Base-by-base conservation (phyloP, 2,113 vertebrate species). In the Xiphophorus hellerii region DNA sequence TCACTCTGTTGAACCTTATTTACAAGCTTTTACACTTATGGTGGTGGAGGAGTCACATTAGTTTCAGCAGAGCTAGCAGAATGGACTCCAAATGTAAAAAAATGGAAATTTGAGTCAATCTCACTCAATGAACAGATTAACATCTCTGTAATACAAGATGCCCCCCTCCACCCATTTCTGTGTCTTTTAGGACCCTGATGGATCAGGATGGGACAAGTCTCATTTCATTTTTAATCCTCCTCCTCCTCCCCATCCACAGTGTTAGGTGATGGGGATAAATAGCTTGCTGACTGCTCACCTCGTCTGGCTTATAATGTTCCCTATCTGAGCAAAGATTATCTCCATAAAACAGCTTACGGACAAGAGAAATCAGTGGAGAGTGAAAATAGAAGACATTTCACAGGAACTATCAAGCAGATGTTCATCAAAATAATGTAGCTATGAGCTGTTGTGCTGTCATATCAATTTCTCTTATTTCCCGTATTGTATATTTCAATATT, bases 211-310 rank as follows among this genome's bases (percentile, higher is more conserved):
- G 74, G 63, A 75, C 92, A 74, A 89, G 90, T 88, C 87, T 92
- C 85, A 90, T 93, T 92, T 92, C 69, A 75, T 86, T 78, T 92
- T 86, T 90, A 89, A 94, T 89, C 90, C 90, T 82, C 4, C 17
- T 7, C 22, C 8, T n/a, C 51, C 25, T 2, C 25, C 51, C 51
- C 5, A 22, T 25, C 9, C 5, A 9, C 48, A 4, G 81, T 86
- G 73, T 84, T 88, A 78, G 67, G 66, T 89, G 84, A 65, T 73
- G 72, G 61, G 84, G 85, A 82, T 86, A 87, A 90, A 88, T 93
- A 89, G 85, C 84, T 80, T 80, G 54, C 83, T 61, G 61, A 7
- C 73, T 62, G 63, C 37, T 62, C 77, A 42, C 64, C 74, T 65
- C 1, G 25, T 62, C 17, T 20, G 62, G 71, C 66, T 63, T 70